phyloP scores from a whole-genome alignment of 2,888 invertebrate genomes.

The Himalopsyche tibetana region DNA sequence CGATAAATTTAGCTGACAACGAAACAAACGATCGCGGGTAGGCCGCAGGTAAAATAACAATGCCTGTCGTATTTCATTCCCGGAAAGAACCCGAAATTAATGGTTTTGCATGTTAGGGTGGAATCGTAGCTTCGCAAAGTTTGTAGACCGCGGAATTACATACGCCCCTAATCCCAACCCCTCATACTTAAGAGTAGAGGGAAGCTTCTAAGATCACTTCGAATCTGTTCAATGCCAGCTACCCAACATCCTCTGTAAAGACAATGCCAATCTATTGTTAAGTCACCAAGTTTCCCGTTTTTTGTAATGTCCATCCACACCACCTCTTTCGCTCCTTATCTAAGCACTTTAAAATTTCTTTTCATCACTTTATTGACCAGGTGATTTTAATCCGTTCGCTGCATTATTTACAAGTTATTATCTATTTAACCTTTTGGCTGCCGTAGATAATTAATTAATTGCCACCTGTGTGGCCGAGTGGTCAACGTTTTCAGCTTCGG shows the following conservation, averaged over 20 bases:
- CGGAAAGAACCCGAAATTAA: slow-evolving; percentile 18
- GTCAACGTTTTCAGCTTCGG: no score
- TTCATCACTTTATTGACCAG: no score
- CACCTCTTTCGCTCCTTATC: no score
- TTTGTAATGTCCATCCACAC: no score
- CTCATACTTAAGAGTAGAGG: not conserved
- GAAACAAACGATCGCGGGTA: slow-evolving; percentile 1
- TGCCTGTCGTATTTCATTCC: slow-evolving; percentile 6
- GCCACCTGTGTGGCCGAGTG: no score
- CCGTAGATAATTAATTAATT: no score
- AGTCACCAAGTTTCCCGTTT: no score
- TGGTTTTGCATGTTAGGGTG: slow-evolving; percentile 3
- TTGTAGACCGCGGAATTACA: slow-evolving; percentile 27
- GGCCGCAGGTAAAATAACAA: slow-evolving; percentile 36
- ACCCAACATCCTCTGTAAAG: no score
- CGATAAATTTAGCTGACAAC: slow-evolving; percentile 5
- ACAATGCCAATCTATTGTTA: no score
- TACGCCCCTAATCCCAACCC: not conserved
- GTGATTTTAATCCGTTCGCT: not conserved
- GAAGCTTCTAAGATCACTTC: not conserved
- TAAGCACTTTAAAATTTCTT: no score
- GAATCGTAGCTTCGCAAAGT: slow-evolving; percentile 1
- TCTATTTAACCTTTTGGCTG: no score
- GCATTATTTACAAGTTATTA: no score
- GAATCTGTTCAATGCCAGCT: not conserved